phyloP scores from a whole-genome alignment of 1,140 invertebrate species.

The Copidosoma floridanum region DNA sequence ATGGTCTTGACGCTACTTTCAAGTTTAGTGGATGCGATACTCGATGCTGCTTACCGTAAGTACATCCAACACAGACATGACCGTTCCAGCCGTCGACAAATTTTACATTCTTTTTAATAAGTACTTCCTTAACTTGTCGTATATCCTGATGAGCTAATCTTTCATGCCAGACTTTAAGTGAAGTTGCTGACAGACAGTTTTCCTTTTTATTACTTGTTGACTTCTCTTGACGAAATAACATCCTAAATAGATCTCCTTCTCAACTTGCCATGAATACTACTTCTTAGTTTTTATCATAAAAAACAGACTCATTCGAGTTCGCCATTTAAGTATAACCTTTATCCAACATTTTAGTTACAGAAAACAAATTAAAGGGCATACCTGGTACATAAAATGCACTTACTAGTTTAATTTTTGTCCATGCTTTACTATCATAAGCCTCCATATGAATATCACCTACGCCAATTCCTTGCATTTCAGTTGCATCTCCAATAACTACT shows the following conservation, averaged over 20 bases:
- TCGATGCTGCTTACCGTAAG: constrained; percentile 32
- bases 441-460: constrained; percentile 29
- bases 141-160: constrained; percentile 40
- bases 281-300: constrained; percentile 18
- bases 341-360: constrained; percentile 30
- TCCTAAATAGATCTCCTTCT: constrained; percentile 30
- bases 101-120: constrained; percentile 22
- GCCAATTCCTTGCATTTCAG: constrained; percentile 23
- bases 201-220: constrained; percentile 15
- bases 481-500: constrained; percentile 31
- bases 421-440: constrained; percentile 29
- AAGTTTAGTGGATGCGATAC: constrained; percentile 11
- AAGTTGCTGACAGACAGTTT: constrained; percentile 23
- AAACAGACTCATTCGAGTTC: no score
- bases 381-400: constrained; percentile 34
- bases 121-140: constrained; percentile 33
- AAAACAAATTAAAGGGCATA: constrained; percentile 36
- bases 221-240: constrained; percentile 36
- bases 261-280: constrained; percentile 20
- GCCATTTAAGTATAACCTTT: no score
- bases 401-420: constrained; percentile 27
- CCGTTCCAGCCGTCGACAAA: constrained; percentile 30
- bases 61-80: constrained; percentile 33
- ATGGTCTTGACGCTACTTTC: constrained; percentile 3
- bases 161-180: constrained; percentile 35